Base-by-base conservation (phyloP, 2,888 invertebrate genomes). In the Nomada lathburiana region DNA sequence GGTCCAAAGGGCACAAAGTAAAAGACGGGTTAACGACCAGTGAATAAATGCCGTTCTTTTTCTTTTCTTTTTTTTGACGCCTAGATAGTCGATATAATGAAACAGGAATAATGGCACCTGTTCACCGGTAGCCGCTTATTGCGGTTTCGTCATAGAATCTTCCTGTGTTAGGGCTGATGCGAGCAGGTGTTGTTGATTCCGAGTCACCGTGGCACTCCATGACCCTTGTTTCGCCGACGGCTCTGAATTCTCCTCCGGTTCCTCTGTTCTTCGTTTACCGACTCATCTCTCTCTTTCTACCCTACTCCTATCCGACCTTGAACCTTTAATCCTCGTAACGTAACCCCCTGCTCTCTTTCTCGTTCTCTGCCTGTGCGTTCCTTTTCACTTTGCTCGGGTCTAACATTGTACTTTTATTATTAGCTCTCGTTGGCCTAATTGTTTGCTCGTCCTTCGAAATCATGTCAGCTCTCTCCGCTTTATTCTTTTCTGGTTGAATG, bases 51-150 rank as follows among this genome's bases (percentile, higher is more conserved):
- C 47, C n/a, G 29, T 47, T 62, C 62, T 47, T 52, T 36, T 70
- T 16, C 47, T 47, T 47, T 47, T 0, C 10, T 16, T 47, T 47
- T 47, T 47, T 16, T 16, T 2, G 47, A 3, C 47, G 47, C 47
- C 47, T 47, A 47, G 47, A 47, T 36, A 36, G 20, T 10, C 62
- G 50, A 53, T 70, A 84, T 62, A 86, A 89, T 74, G 85, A 88
- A 90, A 88, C 77, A 84, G 78, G 87, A 88, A 90, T 88, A 90
- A 86, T 88, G 75, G 84, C 84, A 90, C 90, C 90, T 90, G 90
- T 87, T 85, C 23, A 5, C 82, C 76, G 68, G 72, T 59, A 47
- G 50, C 69, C 65, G 70, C 59, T 87, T 76, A 59, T 88, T 85
- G 85, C 82, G 86, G 87, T 86, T 81, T 82, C 63, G 70, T 80